phyloP scores from a whole-genome alignment of 2,888 invertebrate genomes.

The Agriopis aurantiaria region DNA sequence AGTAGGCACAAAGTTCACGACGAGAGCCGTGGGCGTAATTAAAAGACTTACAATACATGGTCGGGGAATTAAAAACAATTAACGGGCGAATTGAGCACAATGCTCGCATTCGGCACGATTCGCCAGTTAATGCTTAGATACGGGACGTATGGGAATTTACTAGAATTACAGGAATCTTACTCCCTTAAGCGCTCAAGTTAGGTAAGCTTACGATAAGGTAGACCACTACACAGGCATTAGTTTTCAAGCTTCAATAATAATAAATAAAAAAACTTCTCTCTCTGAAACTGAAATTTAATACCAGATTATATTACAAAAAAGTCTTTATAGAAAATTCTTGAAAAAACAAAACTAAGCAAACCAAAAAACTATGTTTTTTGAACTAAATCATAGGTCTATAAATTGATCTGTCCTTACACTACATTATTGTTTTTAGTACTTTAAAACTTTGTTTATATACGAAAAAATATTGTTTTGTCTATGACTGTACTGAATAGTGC shows the following conservation, averaged over 20 bases:
- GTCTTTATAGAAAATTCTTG: too few relatives aligned
- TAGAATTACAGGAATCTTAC: slow-evolving; percentile 33
- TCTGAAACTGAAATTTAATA: too few relatives aligned
- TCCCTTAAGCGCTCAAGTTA: neutral
- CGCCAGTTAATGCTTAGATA: slow-evolving; percentile 45
- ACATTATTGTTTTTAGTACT: too few relatives aligned
- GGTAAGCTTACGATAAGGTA: slow-evolving; percentile 3
- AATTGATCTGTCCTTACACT: too few relatives aligned
- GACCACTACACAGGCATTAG: too few relatives aligned
- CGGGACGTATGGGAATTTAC: slow-evolving; percentile 43
- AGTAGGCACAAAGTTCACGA: slow-evolving; percentile 11
- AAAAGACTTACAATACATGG: slow-evolving; percentile 82
- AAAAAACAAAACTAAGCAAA: too few relatives aligned
- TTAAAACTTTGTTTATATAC: neutral
- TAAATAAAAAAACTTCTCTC: too few relatives aligned
- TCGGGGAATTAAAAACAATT: slow-evolving; percentile 66
- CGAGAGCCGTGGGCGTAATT: slow-evolving; percentile 78
- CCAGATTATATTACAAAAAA: too few relatives aligned
- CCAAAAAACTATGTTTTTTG: neutral
- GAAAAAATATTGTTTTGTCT: neutral
- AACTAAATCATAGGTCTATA: too few relatives aligned
- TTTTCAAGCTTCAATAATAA: too few relatives aligned
- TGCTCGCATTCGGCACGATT: slow-evolving; percentile 75
- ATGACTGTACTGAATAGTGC: too few relatives aligned
- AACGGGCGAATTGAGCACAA: slow-evolving; percentile 82